Base-by-base conservation (phyloP, 1,140 invertebrate genomes). In the Listronotus oregonensis region DNA sequence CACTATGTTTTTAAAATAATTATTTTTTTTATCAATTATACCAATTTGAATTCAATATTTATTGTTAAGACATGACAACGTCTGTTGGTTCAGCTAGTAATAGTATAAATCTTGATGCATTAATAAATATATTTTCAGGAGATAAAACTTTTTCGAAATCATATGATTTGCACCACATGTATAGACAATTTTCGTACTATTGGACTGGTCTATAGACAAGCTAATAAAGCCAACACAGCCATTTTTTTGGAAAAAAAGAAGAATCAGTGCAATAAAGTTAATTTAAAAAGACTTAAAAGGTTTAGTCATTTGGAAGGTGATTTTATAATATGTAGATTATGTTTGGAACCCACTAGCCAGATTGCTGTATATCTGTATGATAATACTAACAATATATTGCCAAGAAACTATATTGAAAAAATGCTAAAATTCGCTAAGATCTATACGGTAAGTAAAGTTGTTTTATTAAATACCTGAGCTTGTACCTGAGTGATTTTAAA, bases 321-420 rank as follows among this genome's bases (percentile, higher is more conserved):
- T 9, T 47, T 47, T 47, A 15, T 18, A 9, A 27, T 34, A 14
- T 51, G 49, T 32, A 31, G 49, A 14, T 51, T 51, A 21, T 51
- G 49, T 18, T 37, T 51, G 14, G 15, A 51, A 27, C 49, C 49
- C 31, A 51, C 49, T 8, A 51, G 27, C 4, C 9, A 51, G 3
- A n/a, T 34, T 11, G 49, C 49, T 32, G 12, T 51, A 14, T 51
- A 34, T 32, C 12, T 51, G 27, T 51, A 51, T 51, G 49, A 31
- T 17, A 51, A 17, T 51, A 11, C 7, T n/a, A 32, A 10, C 2
- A 51, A 51, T 32, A 51, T 34, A 4, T 34, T 51, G 3, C 49
- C 49, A 14, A 32, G 4, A 7, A 14, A 51, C 2, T 34, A 34
- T 32, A 17, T 51, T 18, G 27, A n/a, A 12, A 37, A 6, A 18